phyloP scores from a whole-genome alignment of 1,140 invertebrate genomes.

The Nasonia giraulti region DNA sequence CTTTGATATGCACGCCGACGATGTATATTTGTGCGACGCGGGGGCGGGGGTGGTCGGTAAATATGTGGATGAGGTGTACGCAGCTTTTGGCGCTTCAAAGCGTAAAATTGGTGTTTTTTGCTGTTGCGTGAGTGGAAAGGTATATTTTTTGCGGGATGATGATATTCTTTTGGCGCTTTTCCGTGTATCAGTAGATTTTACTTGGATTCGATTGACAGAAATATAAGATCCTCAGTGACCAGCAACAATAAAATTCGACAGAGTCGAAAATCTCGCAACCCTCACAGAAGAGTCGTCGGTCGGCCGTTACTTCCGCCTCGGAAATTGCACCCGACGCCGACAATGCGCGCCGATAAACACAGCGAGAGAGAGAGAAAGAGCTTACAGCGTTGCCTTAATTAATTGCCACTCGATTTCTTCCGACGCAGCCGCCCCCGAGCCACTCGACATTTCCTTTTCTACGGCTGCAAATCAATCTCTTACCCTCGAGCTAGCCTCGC shows the following conservation, averaged over 20 bases:
- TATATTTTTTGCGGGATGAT: too few relatives aligned
- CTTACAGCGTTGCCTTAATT: conserved; percentile 50
- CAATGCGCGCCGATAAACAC: neutral
- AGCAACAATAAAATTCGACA: too few relatives aligned
- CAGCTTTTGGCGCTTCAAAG: too few relatives aligned
- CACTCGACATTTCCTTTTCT: conserved; percentile 46
- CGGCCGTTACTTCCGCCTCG: neutral
- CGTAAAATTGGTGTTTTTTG: too few relatives aligned
- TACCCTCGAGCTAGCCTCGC: neutral
- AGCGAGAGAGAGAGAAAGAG: too few relatives aligned
- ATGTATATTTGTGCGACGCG: neutral
- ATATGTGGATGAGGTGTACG: neutral
- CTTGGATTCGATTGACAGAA: too few relatives aligned
- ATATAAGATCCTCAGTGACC: too few relatives aligned
- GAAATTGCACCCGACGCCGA: neutral
- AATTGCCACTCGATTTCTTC: conserved; percentile 61
- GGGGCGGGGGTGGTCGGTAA: neutral
- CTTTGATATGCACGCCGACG: neutral
- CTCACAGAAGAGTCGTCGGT: too few relatives aligned
- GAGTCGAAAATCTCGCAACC: neutral
- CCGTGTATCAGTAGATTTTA: too few relatives aligned
- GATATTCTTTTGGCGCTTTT: neutral
- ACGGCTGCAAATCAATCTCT: conserved; percentile 21
- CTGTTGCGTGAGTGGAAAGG: too few relatives aligned
- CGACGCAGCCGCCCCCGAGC: conserved; percentile 11